phyloP scores from a whole-genome alignment of 2,888 invertebrate species.

The Agonum fuliginosum region DNA sequence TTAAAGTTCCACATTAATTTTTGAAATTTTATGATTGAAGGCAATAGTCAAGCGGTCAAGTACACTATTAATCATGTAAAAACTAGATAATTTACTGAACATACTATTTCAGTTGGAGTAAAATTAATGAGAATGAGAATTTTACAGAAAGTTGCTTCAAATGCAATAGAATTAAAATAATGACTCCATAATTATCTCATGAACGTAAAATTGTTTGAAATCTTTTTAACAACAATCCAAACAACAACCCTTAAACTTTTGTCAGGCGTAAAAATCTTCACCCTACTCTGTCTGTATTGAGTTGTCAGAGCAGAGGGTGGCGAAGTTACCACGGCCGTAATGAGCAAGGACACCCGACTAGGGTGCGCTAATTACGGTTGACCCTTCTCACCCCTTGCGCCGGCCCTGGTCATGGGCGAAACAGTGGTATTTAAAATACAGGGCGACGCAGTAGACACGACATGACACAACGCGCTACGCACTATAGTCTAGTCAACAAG shows the following conservation, averaged over 20 bases:
- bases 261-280: constrained; percentile 11
- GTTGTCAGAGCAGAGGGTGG: constrained; percentile 19
- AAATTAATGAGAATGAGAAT: too few species aligned
- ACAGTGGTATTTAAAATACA: constrained; percentile 49
- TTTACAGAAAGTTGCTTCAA: too few species aligned
- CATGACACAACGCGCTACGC: too few species aligned
- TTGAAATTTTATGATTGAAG: too few species aligned
- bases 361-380: constrained; percentile 59
- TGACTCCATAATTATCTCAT: too few species aligned
- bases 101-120: too few species aligned
- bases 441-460: background rate
- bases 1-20: too few species aligned
- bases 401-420: constrained; percentile 2
- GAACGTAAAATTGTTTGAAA: background rate
- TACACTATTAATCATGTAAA: too few species aligned
- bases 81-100: too few species aligned
- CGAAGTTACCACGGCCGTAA: constrained; percentile 29
- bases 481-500: too few species aligned
- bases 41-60: too few species aligned
- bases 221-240: constrained; percentile 13
- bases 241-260: background rate
- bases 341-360: constrained; percentile 47
- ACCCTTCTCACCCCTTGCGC: constrained; percentile 32
- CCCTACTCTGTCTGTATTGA: background rate
- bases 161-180: too few species aligned